These are phyloP conservation scores for Bombus impatiens DNA, from an alignment of 1,140 invertebrate species.

Conservation along the genomic window DNA sequence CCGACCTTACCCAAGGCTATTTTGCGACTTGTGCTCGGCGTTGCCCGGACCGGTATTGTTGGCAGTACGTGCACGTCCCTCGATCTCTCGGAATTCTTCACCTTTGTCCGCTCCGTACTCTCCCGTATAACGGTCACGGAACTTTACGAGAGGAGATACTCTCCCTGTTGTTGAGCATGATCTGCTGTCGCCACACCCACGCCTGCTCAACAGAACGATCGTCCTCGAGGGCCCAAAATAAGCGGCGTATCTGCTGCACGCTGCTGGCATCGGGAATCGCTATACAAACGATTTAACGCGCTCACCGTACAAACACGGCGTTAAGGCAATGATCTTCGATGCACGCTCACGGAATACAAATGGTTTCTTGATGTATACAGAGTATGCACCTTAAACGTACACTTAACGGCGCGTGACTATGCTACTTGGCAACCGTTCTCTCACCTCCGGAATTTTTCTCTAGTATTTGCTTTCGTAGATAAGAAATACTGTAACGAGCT, in stretches of 20 bases:
- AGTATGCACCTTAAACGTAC: slow-evolving; percentile 23
- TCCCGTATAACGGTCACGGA: slow-evolving; percentile 42
- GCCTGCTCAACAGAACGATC: not conserved
- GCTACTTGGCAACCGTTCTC: slow-evolving; percentile 7
- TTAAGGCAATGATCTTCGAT: slow-evolving; percentile 26
- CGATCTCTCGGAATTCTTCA: slow-evolving; percentile 59
- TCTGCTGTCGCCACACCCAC: not conserved
- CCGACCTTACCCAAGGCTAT: slow-evolving; percentile 67
- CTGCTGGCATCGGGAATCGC: slow-evolving; percentile 9
- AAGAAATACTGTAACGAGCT: not conserved
- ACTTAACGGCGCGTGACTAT: slow-evolving; percentile 19
- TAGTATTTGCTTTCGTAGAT: slow-evolving; percentile 6
- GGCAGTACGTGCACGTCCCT: slow-evolving; percentile 52
- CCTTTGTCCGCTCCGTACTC: slow-evolving; percentile 35
- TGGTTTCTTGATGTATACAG: slow-evolving; percentile 11
- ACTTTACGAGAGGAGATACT: not conserved
- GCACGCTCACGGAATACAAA: slow-evolving; percentile 6
- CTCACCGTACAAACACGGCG: not conserved
- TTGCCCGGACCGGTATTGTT: slow-evolving; percentile 42
- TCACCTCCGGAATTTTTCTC: not conserved
- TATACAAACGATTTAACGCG: slow-evolving; percentile 27
- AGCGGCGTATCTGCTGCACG: not conserved
- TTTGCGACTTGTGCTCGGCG: slow-evolving; percentile 51
- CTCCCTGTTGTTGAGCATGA: not conserved
- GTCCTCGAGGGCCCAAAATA: slow-evolving; percentile 22